These are phyloP conservation scores for Ochropleura leucogaster DNA, from an alignment of 2,888 invertebrate genomes.

Conservation along the genomic window DNA sequence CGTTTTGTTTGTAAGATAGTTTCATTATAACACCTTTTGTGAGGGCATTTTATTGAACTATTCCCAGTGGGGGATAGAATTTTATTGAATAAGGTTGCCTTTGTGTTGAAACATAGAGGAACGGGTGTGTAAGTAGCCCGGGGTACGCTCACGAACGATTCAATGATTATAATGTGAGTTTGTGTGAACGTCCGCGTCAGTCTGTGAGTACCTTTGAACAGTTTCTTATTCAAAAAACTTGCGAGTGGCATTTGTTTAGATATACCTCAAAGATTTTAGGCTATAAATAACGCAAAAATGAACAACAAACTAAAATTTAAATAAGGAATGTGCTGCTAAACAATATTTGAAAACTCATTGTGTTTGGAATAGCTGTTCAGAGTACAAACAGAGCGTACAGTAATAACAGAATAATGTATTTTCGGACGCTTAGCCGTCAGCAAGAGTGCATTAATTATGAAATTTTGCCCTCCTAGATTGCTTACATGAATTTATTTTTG, in stretches of 20 bases:
- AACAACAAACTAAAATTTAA: background rate
- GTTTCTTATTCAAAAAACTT: conserved; percentile 13
- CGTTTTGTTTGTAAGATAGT: conserved; percentile 67
- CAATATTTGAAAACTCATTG: conserved; percentile 13
- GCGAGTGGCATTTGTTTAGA: background rate
- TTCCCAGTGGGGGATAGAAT: conserved; percentile 61
- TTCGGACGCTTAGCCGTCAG: conserved; percentile 22
- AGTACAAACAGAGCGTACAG: conserved; percentile 20
- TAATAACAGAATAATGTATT: conserved; percentile 37
- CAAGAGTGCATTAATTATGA: conserved; percentile 50
- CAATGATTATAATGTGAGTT: conserved; percentile 44
- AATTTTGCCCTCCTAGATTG: conserved; percentile 14
- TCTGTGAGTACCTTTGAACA: conserved; percentile 18
- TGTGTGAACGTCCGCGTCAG: conserved; percentile 14
- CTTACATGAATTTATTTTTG: conserved; percentile 24
- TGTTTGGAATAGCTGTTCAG: conserved; percentile 19
- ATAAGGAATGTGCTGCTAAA: conserved; percentile 15
- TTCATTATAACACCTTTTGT: conserved; percentile 67
- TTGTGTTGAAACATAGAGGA: conserved; percentile 56
- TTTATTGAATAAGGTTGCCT: conserved; percentile 67
- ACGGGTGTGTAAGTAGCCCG: conserved; percentile 47
- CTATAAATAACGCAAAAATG: background rate
- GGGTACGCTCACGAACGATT: conserved; percentile 47
- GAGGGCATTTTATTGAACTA: conserved; percentile 65
- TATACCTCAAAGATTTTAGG: background rate